Base-by-base conservation (phyloP, 2,888 invertebrate genomes). In the Orthosia incerta region DNA sequence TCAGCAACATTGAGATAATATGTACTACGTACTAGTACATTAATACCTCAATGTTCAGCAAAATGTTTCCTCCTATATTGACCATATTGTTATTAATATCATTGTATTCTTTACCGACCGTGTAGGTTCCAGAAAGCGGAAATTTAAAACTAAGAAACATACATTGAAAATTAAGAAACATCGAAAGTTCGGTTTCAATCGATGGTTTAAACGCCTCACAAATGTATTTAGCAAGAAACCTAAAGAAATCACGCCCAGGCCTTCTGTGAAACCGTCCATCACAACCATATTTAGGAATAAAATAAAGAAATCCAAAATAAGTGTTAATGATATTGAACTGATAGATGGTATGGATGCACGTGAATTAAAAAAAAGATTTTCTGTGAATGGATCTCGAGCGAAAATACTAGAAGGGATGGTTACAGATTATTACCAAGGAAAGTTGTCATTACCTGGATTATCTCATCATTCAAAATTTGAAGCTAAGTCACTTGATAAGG, bases 331-430 rank as follows among this genome's bases (percentile, higher is more conserved):
- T 74, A 80, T 90, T 65, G 83, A 89, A 73, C 55, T 89, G 51
- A 78, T 90, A 5, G 81, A 88, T n/a, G 88, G 87, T 5, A 56
- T 84, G 39, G 71, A 78, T 48, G 74, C 74, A 48, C 57, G 63
- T 2, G 84, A 89, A 60, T 74, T 91, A 48, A 86, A 79, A 72
- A 87, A 83, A 31, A 84, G 82, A 26, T 89, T 80, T 79, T 82
- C 84, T 31, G 31, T 92, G 7, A 82, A 78, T 56, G 74, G 84
- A 20, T 85, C 89, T 23, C 87, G 89, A 74, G 84, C 78, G 4
- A 84, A 79, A 62, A 39, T 89, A 67, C 86, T 93, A 18, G 84
- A 89, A 61, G 81, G 77, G 45, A 88, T 92, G 79, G 63, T 91
- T 4, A 76, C 81, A 20, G 90, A 90, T 67, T 89, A 88, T 63